Base-by-base conservation (phyloP, 2,113 vertebrate genomes). In the Anoplopoma fimbria region DNA sequence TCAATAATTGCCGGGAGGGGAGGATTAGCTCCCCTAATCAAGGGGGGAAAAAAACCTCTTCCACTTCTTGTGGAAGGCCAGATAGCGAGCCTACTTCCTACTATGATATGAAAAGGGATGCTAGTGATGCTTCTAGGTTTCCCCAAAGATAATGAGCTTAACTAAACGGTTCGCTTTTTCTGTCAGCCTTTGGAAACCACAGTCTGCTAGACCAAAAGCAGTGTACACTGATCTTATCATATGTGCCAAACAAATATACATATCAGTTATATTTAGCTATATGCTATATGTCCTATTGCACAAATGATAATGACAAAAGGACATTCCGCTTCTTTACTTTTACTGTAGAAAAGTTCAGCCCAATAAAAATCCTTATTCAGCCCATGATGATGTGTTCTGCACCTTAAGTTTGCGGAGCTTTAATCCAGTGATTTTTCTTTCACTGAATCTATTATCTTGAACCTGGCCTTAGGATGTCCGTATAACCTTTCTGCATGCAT, bases 11-110 rank as follows among this genome's bases (percentile, higher is more conserved):
- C 83, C 70, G 40, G 12, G 36, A 88, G 84, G 79, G 55, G 47
- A 72, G 64, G 85, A 87, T 89, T 91, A 85, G 69, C 79, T 82
- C 72, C 63, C 65, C 77, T 88, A 86, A 90, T 88, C 72, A 88
- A 65, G 25, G 62, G 74, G 64, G 6, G 40, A 47, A 63, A 62
- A 82, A 29, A 21, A 33, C 68, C 45, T 62, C 81, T 78, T 85
- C 69, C 40, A 77, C 77, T 73, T 87, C 83, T 79, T 79, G 84
- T 70, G 80, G 62, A 79, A 70, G 68, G 62, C 45, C 58, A 81
- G 82, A 90, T 62, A 87, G 78, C 25, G 1, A 31, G 58, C 27
- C 33, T 21, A 64, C 82, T 82, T 87, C 86, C 74, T 38, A 60
- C 45, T 77, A 27, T n/a, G 74, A 79, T 51, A 25, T 45, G 17